Evolutionary conservation across 2,888 invertebrate species (phyloP).

Genomic region (Volucella zonaria): DNA sequence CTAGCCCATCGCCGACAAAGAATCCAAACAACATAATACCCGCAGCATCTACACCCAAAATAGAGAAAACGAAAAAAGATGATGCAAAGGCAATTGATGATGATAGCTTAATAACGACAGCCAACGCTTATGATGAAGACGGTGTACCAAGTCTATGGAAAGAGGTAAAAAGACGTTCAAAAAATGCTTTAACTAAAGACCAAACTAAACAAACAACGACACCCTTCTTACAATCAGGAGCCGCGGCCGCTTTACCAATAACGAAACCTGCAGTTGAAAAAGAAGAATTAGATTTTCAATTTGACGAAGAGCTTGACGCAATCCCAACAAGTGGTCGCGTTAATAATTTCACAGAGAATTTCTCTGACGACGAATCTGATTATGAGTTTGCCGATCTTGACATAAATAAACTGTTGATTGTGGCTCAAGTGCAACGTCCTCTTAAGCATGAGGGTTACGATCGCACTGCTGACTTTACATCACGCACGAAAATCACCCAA

Average conservation of each 20-base stretch:
- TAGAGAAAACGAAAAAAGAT: conserved; percentile 45
- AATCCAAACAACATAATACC: conserved; percentile 32
- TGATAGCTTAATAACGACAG: conserved; percentile 79
- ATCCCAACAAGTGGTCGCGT: conserved; percentile 88
- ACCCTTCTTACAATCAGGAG: conserved; percentile 79
- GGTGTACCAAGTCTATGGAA: conserved; percentile 81
- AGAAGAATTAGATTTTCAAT: conserved; percentile 97
- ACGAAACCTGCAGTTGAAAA: conserved; percentile 81
- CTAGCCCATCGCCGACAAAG: conserved; percentile 63
- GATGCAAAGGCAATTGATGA: conserved; percentile 30
- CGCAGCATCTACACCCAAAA: conserved; percentile 62
- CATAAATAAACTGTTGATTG: conserved; percentile 96
- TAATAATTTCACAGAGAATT: conserved; percentile 90
- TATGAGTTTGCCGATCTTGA: conserved; percentile 96
- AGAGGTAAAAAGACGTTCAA: conserved; percentile 86
- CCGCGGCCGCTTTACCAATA: conserved; percentile 77
- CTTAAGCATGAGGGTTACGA: conserved; percentile 95
- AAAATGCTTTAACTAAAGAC: conserved; percentile 84
- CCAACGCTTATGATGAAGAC: conserved; percentile 85
- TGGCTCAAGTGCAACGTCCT: conserved; percentile 89
- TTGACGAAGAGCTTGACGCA: conserved; percentile 96
- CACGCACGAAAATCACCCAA: conserved; percentile 96
- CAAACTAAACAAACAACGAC: conserved; percentile 79
- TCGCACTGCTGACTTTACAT: conserved; percentile 94
- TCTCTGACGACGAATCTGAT: conserved; percentile 93